A percentile compares a stretch with the other conserved stretches of the same genome.
Evolutionary conservation across 2,797 vertebrate genomes (phyloP).

Genomic region (Crenuchus spilurus): DNA sequence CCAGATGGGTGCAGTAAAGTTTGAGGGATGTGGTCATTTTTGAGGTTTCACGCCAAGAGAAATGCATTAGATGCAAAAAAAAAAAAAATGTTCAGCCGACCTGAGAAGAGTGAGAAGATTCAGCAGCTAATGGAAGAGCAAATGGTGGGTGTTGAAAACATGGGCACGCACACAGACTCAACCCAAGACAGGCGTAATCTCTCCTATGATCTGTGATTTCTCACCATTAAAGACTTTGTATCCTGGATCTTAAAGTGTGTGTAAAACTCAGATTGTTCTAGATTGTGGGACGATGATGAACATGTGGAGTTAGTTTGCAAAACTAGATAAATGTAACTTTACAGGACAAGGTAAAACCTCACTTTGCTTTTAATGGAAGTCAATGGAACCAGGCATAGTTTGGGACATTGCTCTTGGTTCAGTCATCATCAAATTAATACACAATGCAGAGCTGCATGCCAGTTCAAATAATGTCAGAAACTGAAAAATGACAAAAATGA

Average conservation of each 20-base stretch:
- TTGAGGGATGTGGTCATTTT: slow-evolving; percentile 8
- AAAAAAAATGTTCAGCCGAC: neutral
- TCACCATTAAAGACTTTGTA: neutral
- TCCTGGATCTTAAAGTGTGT: neutral
- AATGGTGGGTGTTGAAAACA: neutral
- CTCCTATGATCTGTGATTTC: neutral
- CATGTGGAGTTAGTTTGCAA: no score
- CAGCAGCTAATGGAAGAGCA: neutral
- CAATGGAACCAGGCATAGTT: no score
- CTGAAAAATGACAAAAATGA: no score
- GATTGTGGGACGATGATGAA: neutral
- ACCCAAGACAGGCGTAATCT: neutral
- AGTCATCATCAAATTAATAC: no score
- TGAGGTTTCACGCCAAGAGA: slow-evolving; percentile 11
- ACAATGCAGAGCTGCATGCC: no score
- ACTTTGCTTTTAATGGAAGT: no score
- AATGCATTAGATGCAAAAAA: neutral
- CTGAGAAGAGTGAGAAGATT: neutral
- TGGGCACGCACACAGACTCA: neutral
- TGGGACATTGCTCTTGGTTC: no score
- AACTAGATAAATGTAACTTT: no score
- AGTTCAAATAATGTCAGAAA: no score
- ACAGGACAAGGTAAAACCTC: no score
- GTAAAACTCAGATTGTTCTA: neutral
- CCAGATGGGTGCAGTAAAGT: neutral